Percentiles rank a stretch among this genome's conserved stretches.
These are phyloP conservation scores for Eublepharis macularius DNA, from an alignment of 2,113 vertebrate genomes.

Conservation along the genomic window DNA sequence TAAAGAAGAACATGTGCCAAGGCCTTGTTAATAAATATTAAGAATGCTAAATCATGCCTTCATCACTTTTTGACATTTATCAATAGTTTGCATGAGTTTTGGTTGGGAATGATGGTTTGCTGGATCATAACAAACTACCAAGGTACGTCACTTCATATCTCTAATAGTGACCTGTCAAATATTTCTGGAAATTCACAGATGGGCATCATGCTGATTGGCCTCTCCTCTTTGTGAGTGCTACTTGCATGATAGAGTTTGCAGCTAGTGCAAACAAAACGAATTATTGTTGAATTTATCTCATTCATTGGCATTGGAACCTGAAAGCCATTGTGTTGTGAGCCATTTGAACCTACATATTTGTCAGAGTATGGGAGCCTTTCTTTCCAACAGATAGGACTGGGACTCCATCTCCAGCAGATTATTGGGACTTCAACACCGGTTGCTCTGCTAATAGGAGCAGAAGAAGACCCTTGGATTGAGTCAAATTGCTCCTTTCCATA, in stretches of 20 bases:
- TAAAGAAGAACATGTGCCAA: not conserved
- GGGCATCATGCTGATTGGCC: not conserved
- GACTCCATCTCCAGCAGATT: not conserved
- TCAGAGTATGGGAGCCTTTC: not conserved
- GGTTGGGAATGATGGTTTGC: not conserved
- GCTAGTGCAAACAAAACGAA: not conserved
- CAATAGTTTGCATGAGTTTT: not conserved
- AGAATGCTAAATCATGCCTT: not conserved
- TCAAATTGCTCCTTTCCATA: not conserved
- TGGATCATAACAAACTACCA: not conserved
- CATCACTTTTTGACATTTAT: not conserved
- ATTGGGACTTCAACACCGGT: not conserved
- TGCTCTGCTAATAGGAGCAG: not conserved
- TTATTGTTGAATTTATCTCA: not conserved
- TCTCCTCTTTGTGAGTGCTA: not conserved
- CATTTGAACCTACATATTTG: not conserved
- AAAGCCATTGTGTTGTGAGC: not conserved
- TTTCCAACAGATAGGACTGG: not conserved
- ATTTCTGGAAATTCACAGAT: not conserved
- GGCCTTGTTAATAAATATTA: not conserved
- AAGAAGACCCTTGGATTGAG: not conserved
- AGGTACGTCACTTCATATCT: not conserved
- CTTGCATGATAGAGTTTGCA: not conserved
- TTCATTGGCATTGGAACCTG: not conserved
- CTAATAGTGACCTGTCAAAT: not conserved